Conservation (phyloP, 2,113 vertebrate genomes). For the Thermophis baileyi region DNA sequence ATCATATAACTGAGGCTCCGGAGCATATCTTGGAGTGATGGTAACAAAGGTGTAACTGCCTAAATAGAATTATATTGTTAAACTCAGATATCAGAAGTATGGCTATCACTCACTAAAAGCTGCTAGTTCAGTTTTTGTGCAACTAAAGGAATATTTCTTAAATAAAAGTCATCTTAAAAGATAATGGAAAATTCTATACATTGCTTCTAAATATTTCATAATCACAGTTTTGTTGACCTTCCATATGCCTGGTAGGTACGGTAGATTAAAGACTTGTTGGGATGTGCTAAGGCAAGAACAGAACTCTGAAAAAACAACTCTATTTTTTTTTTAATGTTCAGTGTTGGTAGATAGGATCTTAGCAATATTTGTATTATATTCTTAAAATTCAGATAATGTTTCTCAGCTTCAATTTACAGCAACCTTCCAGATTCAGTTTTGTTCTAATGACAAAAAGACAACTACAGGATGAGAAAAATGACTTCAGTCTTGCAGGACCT, state of each 20-base stretch:
- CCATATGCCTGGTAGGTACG: background rate
- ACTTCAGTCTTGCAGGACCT: conserved; percentile 41
- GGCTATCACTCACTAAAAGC: background rate
- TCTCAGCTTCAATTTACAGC: conserved; percentile 22
- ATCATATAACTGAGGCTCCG: background rate
- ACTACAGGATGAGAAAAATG: background rate
- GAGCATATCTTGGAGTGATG: background rate
- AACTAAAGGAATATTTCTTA: background rate
- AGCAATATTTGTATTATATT: background rate
- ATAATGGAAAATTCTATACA: background rate
- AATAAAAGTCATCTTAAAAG: background rate
- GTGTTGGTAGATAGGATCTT: background rate
- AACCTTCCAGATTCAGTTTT: background rate
- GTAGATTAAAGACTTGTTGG: background rate
- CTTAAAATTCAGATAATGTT: background rate
- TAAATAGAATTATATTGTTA: background rate
- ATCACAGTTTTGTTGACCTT: background rate
- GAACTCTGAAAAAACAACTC: background rate
- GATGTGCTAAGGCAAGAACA: background rate
- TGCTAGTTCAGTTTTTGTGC: background rate
- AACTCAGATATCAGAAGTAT: background rate
- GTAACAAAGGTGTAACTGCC: background rate
- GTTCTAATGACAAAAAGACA: background rate
- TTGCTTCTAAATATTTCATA: background rate
- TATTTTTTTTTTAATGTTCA: background rate